These are phyloP conservation scores for Callosobruchus maculatus DNA, from an alignment of 2,888 invertebrate species.

Conservation along the genomic window DNA sequence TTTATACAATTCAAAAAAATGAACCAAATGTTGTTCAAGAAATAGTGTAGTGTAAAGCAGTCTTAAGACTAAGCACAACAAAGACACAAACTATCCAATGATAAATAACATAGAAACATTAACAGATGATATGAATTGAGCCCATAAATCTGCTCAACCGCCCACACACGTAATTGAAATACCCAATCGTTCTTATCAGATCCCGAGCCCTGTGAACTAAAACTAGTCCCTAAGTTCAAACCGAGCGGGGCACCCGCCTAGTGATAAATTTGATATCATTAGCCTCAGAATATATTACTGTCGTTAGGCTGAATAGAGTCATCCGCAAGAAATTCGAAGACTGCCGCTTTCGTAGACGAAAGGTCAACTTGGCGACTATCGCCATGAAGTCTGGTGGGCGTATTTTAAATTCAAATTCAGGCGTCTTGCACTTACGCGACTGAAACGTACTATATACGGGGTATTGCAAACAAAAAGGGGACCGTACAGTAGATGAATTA, in stretches of 20 bases:
- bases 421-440: too few species aligned
- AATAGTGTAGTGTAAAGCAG: too few species aligned
- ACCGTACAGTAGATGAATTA: too few species aligned
- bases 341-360: not conserved
- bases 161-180: not conserved
- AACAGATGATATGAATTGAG: not conserved
- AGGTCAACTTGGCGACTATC: not conserved
- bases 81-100: not conserved
- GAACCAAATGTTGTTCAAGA: too few species aligned
- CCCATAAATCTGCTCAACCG: not conserved
- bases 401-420: too few species aligned
- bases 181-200: not conserved
- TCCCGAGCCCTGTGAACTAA: not conserved
- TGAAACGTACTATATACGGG: too few species aligned
- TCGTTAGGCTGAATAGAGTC: not conserved
- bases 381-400: too few species aligned
- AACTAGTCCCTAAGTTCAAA: not conserved
- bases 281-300: not conserved
- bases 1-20: too few species aligned
- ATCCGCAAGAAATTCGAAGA: not conserved
- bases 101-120: not conserved
- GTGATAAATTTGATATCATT: not conserved
- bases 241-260: not conserved
- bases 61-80: not conserved
- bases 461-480: too few species aligned